Evolutionary conservation across 1,140 invertebrate genomes (phyloP).

Genomic region (Steinernema feltiae): DNA sequence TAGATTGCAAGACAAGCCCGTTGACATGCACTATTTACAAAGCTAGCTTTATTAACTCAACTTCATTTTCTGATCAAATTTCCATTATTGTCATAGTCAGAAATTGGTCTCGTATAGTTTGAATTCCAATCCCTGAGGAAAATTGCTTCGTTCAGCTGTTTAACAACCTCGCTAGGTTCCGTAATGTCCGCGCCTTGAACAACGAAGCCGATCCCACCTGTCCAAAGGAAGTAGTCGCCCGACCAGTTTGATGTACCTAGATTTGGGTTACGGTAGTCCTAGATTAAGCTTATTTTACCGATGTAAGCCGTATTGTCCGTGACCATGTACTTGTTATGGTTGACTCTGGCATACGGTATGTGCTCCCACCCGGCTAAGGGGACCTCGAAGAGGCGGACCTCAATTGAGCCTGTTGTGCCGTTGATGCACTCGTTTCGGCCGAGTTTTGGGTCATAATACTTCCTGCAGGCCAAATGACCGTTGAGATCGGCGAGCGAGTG

Average conservation of each 20-base stretch:
- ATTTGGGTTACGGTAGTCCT: neutral
- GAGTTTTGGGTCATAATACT: neutral
- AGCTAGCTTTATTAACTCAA: too few species aligned
- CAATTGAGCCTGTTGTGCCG: neutral
- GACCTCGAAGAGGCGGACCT: slow-evolving; percentile 61
- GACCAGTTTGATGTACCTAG: slow-evolving; percentile 92
- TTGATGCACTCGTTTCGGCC: neutral
- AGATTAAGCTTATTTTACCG: slow-evolving; percentile 60
- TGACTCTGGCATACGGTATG: slow-evolving; percentile 83
- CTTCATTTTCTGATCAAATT: neutral
- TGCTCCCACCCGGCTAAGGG: slow-evolving; percentile 67
- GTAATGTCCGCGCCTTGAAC: slow-evolving; percentile 26
- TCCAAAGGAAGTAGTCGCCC: slow-evolving; percentile 86
- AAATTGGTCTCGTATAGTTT: neutral
- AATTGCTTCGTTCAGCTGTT: neutral
- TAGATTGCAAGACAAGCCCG: too few species aligned
- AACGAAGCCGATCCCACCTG: slow-evolving; percentile 71
- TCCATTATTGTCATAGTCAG: neutral
- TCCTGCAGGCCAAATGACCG: neutral
- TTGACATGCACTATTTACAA: too few species aligned
- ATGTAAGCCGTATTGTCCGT: slow-evolving; percentile 87
- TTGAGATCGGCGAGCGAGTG: neutral
- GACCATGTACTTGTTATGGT: slow-evolving; percentile 99
- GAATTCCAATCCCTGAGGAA: neutral
- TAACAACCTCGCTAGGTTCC: neutral